Conservation (phyloP, 2,113 vertebrate genomes). For the Mandrillus leucophaeus region DNA sequence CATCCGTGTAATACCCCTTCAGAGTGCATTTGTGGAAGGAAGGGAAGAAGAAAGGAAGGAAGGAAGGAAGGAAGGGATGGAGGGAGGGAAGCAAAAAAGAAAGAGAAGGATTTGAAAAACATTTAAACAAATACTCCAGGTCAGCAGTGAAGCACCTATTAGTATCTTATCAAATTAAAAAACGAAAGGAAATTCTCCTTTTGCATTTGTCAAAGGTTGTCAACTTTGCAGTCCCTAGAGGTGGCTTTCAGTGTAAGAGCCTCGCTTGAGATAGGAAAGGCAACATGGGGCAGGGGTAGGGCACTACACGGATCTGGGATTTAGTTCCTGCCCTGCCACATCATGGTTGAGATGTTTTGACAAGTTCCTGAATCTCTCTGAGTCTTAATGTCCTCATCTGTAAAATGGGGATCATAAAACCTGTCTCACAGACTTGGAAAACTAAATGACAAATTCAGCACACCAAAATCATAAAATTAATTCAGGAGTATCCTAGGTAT, state of each 20-base stretch:
- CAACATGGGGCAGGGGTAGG: rapidly evolving
- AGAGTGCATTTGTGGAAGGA: not conserved
- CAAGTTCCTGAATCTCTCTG: not conserved
- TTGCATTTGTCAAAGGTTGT: not conserved
- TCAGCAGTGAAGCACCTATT: too few species aligned
- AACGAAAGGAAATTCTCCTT: not conserved
- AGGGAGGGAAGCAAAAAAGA: not conserved
- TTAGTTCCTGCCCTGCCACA: too few species aligned
- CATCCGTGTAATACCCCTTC: not conserved
- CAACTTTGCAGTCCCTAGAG: not conserved
- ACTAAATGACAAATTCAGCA: not conserved
- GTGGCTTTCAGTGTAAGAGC: not conserved
- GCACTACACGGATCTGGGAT: rapidly evolving
- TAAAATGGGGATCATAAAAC: not conserved
- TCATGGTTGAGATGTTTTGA: not conserved
- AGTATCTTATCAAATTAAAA: not conserved
- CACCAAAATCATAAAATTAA: not conserved
- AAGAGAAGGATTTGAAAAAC: not conserved
- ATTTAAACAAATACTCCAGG: not conserved
- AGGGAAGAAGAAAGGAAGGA: not conserved
- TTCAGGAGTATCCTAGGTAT: not conserved
- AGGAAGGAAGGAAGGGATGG: not conserved
- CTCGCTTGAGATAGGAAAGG: not conserved
- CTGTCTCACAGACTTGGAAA: not conserved
- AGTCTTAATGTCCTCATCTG: not conserved